Evolutionary conservation across 2,113 vertebrate species (phyloP), one percentile per base, ranked within the genome.

Genomic region (Arvicanthis niloticus): DNA sequence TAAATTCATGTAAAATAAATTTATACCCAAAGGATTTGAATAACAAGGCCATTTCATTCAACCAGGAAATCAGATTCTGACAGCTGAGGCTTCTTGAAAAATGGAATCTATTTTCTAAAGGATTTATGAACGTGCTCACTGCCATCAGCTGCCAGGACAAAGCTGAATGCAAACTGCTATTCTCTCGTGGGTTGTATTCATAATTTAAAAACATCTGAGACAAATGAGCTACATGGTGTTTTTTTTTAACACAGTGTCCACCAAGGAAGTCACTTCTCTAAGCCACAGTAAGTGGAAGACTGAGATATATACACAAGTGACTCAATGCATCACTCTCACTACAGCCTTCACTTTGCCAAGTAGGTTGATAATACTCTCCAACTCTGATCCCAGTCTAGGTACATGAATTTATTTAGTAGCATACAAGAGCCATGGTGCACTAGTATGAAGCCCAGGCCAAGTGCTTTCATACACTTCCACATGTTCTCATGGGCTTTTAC

Each of bases 1-100:
- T 96, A 97, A 97, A 97, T 92, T 80, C 95, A 87, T 91, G 94
- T 89, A 96, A 96, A 96, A 96, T 89, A 97, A 85, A 94, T 95
- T 95, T 70, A 96, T 73, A 94, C 92, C 82, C 73, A 75, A 89
- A 94, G 89, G 81, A 94, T 90, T 90, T 51, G 73, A 96, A 88
- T 76, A 95, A 91, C 84, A 93, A 95, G 96, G 68, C 58, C 92
- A 92, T 92, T 96, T 96, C 70, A 85, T 62, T 94, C 92, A 96
- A 93, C 90, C 80, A 96, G 81, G 88, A 97, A 97, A 93, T 95
- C 97, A 77, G 84, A 88, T 86, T 93, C 93, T 93, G 90, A 97
- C 93, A 97, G 96, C 78, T 48, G 65, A 94, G 22, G 3, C 75
- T 21, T 91, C 96, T 85, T 95, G 6, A 68, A 76, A 94, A 97